Evolutionary conservation across 2,888 invertebrate species (phyloP).

Genomic region (Lasioglossum zephyrum): DNA sequence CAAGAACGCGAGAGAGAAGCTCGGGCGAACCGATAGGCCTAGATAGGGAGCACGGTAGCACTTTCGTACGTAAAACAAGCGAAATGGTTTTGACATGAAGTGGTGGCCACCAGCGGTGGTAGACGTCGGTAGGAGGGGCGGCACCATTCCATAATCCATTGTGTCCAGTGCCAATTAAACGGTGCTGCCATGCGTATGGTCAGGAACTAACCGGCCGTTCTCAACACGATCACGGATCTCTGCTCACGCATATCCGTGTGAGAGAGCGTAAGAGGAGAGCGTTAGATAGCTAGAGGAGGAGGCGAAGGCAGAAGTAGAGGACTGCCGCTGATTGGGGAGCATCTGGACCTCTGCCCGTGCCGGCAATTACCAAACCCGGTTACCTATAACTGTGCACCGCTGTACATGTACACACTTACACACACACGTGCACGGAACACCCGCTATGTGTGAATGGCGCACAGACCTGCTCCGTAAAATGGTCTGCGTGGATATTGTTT

Average conservation of each 20-base stretch:
- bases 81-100: conserved; percentile 83
- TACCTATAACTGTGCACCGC: conserved; percentile 71
- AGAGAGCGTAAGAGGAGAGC: conserved; percentile 57
- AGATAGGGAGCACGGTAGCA: conserved; percentile 55
- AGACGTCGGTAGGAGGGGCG: conserved; percentile 27
- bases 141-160: conserved; percentile 83
- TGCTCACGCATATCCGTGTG: conserved; percentile 61
- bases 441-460: background rate
- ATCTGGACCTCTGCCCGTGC: conserved; percentile 83
- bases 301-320: conserved; percentile 63
- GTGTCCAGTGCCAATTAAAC: conserved; percentile 84
- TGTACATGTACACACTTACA: conserved; percentile 26
- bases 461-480: conserved; percentile 56
- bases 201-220: conserved; percentile 83
- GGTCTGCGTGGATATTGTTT: conserved; percentile 22
- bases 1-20: background rate
- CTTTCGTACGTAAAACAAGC: conserved; percentile 78
- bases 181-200: conserved; percentile 83
- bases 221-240: conserved; percentile 79
- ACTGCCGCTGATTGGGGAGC: conserved; percentile 83
- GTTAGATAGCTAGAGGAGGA: conserved; percentile 55
- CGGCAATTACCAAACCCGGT: conserved; percentile 82
- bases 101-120: conserved; percentile 63
- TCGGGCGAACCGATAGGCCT: no score
- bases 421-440: background rate